These are phyloP conservation scores for Idaea aversata DNA, from an alignment of 2,888 invertebrate genomes.

Conservation along the genomic window DNA sequence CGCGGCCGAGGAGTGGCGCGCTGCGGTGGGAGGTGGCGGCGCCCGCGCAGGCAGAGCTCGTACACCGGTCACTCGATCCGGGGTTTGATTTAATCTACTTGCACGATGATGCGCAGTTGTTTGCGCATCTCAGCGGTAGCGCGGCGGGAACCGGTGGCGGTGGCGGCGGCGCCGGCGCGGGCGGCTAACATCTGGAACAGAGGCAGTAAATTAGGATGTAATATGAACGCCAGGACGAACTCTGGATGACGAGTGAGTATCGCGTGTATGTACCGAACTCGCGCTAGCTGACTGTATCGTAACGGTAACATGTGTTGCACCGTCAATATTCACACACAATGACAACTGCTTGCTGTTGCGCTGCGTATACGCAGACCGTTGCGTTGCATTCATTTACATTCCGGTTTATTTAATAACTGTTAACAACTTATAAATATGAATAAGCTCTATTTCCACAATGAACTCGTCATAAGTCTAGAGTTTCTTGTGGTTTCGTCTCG, in stretches of 20 bases:
- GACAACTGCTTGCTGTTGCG: background rate
- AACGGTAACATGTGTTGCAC: constrained; percentile 3
- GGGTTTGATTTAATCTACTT: constrained; percentile 57
- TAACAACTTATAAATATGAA: too few species aligned
- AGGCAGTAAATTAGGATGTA: background rate
- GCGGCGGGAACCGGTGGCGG: constrained; percentile 33
- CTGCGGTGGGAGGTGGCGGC: constrained; percentile 35
- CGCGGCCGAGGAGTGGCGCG: constrained; percentile 56
- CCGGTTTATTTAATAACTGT: background rate
- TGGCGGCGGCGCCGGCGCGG: constrained; percentile 34
- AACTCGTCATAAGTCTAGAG: too few species aligned
- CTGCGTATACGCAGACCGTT: background rate
- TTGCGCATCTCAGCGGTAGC: constrained; percentile 12
- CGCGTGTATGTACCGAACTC: background rate
- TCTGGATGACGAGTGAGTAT: background rate
- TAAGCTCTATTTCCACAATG: too few species aligned
- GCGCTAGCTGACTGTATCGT: background rate
- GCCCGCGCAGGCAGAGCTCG: constrained; percentile 34
- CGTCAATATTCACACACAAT: background rate
- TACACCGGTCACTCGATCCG: constrained; percentile 48
- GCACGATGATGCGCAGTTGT: constrained; percentile 37
- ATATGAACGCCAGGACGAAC: background rate
- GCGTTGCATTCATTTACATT: background rate
- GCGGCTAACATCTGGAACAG: constrained; percentile 15
- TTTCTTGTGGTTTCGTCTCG: too few species aligned